Base-by-base conservation (phyloP, 2,888 invertebrate species). In the Spilosoma lubricipeda region DNA sequence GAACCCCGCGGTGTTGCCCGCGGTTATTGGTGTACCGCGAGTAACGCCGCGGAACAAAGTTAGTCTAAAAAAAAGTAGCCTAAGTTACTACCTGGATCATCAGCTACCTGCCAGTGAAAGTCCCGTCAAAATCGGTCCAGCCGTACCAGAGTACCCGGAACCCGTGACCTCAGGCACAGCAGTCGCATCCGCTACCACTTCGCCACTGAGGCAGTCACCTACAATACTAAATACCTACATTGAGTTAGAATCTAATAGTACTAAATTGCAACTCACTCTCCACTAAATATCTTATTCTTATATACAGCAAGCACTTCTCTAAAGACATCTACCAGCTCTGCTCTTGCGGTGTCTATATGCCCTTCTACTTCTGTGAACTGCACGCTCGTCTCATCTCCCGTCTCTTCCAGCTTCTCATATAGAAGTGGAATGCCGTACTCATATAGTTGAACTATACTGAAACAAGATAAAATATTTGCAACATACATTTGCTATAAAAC, bases 391-490 rank as follows among this genome's bases (percentile, higher is more conserved):
- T 91, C 91, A n/a, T 96, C 94, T 0, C 92, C 94, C 5, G 95
- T 82, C 72, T 93, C 91, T 70, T 96, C 94, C 39, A 98, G 89
- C 78, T 96, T 96, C 86, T 97, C 97, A 88, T 97, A 97, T 76
- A 99, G 89, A 82, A 96, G 96, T 23, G 98, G 97, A 81, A 98
- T 96, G 9, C 97, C 97, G 83, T 96, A 96, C 82, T 98, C 98
- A 91, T 99, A 99, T 80, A 98, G 96, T 79, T 96, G 96, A 79
- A 98, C 97, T 91, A 98, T 96, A 91, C 98, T 98, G 94, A 77
- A 94, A 93, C 82, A 79, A 79, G 8, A 77, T 33, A 11, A 36
- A 7, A 42, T 36, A 69, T 42, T 70, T 45, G 42, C 63, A 70
- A 42, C 30, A 63, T 7, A 42, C 45, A 30, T 42, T 27, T 13